phyloP scores from a whole-genome alignment of 2,888 invertebrate genomes.

The Lottia gigantea region DNA sequence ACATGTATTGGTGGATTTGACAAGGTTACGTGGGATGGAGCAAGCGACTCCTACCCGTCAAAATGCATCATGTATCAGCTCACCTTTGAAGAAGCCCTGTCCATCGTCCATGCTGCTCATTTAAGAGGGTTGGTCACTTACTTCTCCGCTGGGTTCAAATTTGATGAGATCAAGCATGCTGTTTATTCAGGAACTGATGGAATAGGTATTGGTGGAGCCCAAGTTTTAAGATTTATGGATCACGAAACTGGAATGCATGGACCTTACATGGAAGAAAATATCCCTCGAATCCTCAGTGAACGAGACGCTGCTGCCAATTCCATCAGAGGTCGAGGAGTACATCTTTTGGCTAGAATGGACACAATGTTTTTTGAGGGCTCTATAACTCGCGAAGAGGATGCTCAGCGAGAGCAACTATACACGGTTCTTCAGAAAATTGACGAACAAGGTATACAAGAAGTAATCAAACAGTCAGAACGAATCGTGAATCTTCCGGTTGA shows the following conservation, averaged over 20 bases:
- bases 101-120: conserved; percentile 44
- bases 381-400: conserved; percentile 34
- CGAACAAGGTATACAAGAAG: conserved; percentile 24
- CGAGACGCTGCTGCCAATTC: conserved; percentile 41
- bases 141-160: conserved; percentile 50
- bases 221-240: conserved; percentile 46
- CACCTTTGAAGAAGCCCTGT: conserved; percentile 40
- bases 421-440: conserved; percentile 32
- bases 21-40: conserved; percentile 48
- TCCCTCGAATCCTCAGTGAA: conserved; percentile 38
- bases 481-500: conserved; percentile 29
- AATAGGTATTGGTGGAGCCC: conserved; percentile 46
- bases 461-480: conserved; percentile 20
- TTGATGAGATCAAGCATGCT: conserved; percentile 46
- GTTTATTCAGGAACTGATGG: conserved; percentile 46
- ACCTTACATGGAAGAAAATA: conserved; percentile 50
- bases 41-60: conserved; percentile 48
- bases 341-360: conserved; percentile 40
- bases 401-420: conserved; percentile 34
- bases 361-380: conserved; percentile 48
- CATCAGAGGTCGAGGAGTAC: conserved; percentile 38
- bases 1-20: conserved; percentile 44
- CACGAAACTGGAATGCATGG: conserved; percentile 48
- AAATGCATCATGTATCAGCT: conserved; percentile 52
- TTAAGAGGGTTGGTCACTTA: conserved; percentile 42